Base-by-base conservation (phyloP, 2,888 invertebrate genomes). In the Cistogaster globosa region DNA sequence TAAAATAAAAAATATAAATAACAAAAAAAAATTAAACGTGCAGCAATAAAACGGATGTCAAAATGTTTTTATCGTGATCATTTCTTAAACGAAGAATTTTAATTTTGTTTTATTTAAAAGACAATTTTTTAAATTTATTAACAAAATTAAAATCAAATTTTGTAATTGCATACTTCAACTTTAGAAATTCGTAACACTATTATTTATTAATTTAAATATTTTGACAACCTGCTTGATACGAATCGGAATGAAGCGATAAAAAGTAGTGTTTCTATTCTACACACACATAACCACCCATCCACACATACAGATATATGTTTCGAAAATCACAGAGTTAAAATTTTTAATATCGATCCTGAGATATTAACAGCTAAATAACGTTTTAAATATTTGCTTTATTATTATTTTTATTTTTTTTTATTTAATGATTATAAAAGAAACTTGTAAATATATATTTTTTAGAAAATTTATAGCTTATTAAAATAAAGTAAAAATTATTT, bases 11-110 rank as follows among this genome's bases (percentile, higher is more conserved):
- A 20, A 20, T 51, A 57, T n/a, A n/a, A n/a, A n/a, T n/a, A n/a
- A n/a, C n/a, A 65, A 71, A 3, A 51, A 45, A 36, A 65, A 65
- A 26, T 1, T 1, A 14, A 48, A 58, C n/a, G 32, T n/a, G 32
- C 9, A n/a, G 16, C 12, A 42, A 36, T 32, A 58, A 53, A 53
- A 53, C 14, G 45, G 18, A 53, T 53, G 14, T 48, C 60, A 67
- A 58, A 88, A 89, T 88, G 87, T 88, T 87, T 89, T 89, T 89
- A 90, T 89, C 90, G 90, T 90, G 89, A 90, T 90, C 90, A 89
- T 90, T 89, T 90, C 89, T 88, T 89, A 87, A 88, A 88, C 65
- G 79, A 75, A n/a, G 32, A 22, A 7, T 32, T 51, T n/a, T n/a
- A n/a, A n/a, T n/a, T n/a, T n/a, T n/a, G n/a, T 18, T 32, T 51